Percentiles rank a stretch among this genome's conserved stretches.
Evolutionary conservation across 1,140 invertebrate species (phyloP).

Genomic region (Eufriesea mexicana): DNA sequence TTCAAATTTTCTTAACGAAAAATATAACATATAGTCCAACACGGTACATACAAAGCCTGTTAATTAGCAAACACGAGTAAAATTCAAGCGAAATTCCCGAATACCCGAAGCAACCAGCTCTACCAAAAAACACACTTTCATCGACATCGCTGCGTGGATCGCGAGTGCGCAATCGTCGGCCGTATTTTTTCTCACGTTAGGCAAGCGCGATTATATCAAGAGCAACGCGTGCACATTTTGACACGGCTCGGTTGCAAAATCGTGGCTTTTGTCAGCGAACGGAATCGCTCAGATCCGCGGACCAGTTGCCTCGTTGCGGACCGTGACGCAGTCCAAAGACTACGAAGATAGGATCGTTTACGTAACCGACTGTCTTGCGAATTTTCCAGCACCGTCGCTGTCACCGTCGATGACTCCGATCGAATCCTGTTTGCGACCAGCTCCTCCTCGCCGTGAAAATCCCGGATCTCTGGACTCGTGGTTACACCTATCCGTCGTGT

Average conservation of each 20-base stretch:
- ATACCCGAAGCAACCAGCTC: no score
- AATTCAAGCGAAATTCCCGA: no score
- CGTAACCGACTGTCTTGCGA: background rate
- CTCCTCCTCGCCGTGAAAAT: no score
- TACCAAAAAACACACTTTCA: slow-evolving; percentile 12
- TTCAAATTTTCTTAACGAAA: no score
- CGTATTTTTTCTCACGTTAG: slow-evolving; percentile 43
- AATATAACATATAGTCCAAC: no score
- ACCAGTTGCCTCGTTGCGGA: slow-evolving; percentile 39
- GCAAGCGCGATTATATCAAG: slow-evolving; percentile 52
- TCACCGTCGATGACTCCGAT: no score
- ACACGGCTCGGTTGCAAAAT: slow-evolving; percentile 52
- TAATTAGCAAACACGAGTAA: no score
- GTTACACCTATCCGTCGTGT: no score
- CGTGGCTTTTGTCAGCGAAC: slow-evolving; percentile 54
- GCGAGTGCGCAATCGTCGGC: slow-evolving; percentile 35
- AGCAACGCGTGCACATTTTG: slow-evolving; percentile 49
- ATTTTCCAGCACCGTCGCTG: background rate
- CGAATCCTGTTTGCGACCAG: no score
- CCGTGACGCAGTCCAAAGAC: slow-evolving; percentile 24
- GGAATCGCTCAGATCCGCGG: slow-evolving; percentile 20
- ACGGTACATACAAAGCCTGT: no score
- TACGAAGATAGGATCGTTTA: slow-evolving; percentile 37
- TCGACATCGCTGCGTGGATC: background rate
- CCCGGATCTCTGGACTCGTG: no score